Evolutionary conservation across 1,140 invertebrate species (phyloP).

Genomic region (Penaeus chinensis): DNA sequence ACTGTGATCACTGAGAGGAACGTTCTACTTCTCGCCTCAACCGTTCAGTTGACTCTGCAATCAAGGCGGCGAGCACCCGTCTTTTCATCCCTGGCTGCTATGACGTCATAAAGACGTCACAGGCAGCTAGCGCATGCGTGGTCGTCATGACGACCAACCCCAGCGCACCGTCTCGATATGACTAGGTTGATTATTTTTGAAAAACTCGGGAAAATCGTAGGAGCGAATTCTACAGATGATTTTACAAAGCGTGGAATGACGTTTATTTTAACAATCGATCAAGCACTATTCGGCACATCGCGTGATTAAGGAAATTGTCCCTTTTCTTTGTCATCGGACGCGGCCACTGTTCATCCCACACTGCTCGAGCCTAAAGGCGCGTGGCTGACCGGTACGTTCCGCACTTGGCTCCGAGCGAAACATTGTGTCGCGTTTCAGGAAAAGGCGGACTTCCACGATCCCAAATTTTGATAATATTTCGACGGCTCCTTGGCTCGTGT

Average conservation of each 20-base stretch:
- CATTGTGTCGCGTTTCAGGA: too few species aligned
- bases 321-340: constrained; percentile 7
- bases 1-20: constrained; percentile 7
- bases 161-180: neutral
- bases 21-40: neutral
- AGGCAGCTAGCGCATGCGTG: constrained; percentile 21
- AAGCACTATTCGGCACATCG: too few species aligned
- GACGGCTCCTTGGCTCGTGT: too few species aligned
- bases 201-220: neutral
- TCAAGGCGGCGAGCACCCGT: neutral
- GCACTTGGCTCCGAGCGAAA: neutral
- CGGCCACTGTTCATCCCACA: constrained; percentile 9
- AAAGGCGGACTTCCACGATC: too few species aligned
- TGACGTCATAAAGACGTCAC: constrained; percentile 42
- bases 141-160: constrained; percentile 41
- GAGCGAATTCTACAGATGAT: neutral
- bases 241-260: neutral
- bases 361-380: constrained; percentile 6
- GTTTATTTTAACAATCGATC: neutral
- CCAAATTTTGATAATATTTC: too few species aligned
- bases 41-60: constrained; percentile 27
- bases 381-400: neutral
- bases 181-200: neutral
- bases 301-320: neutral
- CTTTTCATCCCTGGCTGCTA: neutral